Conservation (phyloP, 2,797 vertebrate species). For the Sebastes oblongus region DNA sequence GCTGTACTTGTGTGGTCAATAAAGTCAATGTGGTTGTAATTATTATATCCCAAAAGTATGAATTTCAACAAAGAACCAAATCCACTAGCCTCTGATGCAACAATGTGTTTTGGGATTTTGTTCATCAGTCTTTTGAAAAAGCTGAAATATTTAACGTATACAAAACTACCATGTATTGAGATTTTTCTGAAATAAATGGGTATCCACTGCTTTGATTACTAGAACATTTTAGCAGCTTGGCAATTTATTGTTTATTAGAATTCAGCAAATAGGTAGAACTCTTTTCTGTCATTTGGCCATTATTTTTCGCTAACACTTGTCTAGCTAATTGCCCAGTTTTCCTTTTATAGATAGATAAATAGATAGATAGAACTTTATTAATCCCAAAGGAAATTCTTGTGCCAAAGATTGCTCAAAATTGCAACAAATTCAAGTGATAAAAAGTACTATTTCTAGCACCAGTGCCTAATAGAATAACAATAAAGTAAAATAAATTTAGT, state of each 20-base stretch:
- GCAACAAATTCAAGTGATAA: too few species aligned
- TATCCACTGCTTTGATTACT: not conserved
- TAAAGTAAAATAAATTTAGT: too few species aligned
- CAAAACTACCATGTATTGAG: not conserved
- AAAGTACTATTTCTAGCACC: too few species aligned
- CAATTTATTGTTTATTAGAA: not conserved
- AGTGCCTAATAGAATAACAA: too few species aligned
- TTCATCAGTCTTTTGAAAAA: not conserved
- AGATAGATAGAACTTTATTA: too few species aligned
- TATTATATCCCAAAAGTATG: not conserved
- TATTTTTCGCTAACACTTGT: not conserved
- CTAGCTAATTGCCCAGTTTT: not conserved
- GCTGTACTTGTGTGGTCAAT: not conserved
- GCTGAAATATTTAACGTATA: too few species aligned
- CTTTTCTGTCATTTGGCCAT: not conserved
- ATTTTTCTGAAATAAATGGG: not conserved
- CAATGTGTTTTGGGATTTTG: not conserved
- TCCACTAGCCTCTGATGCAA: not conserved
- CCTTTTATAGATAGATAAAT: not conserved
- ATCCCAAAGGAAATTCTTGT: too few species aligned
- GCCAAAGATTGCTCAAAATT: too few species aligned
- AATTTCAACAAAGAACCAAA: not conserved
- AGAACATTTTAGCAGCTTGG: not conserved
- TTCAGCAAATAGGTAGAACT: not conserved
- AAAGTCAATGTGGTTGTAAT: not conserved